A percentile compares a stretch with the other conserved stretches of the same genome.
These are phyloP conservation scores for Lepidocyrtinus sp. DNA, from an alignment of 2,888 invertebrate species.

Conservation along the genomic window DNA sequence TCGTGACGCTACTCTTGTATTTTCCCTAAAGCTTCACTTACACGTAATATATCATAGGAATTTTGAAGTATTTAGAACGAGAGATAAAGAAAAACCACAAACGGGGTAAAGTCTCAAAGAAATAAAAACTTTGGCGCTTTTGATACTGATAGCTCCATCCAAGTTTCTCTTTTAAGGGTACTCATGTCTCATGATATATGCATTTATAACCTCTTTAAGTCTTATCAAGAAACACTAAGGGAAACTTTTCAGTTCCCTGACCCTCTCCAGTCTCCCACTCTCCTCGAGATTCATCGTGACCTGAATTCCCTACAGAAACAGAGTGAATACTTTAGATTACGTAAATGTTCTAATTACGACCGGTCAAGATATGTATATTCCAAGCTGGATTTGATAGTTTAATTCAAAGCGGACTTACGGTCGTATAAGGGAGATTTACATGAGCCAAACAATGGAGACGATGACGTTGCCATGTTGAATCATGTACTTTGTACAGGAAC, in stretches of 20 bases:
- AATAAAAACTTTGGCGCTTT: neutral
- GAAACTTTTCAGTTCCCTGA: conserved; percentile 27
- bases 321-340: conserved; percentile 26
- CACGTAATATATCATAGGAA: neutral
- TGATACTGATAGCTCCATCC: no score
- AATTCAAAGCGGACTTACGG: no score
- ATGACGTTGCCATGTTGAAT: neutral
- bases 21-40: neutral
- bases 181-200: neutral
- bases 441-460: no score
- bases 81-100: neutral
- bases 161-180: neutral
- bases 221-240: neutral
- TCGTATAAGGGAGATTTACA: no score
- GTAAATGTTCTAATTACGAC: neutral
- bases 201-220: neutral
- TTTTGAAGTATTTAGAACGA: neutral
- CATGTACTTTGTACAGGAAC: neutral
- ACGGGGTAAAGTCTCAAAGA: neutral
- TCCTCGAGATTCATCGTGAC: conserved; percentile 47
- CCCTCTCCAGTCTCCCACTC: no score
- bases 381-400: no score
- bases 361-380: neutral
- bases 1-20: neutral
- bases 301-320: conserved; percentile 47